Conservation (phyloP, 2,113 vertebrate genomes). For the Sinocyclocheilus maitianheensis region DNA sequence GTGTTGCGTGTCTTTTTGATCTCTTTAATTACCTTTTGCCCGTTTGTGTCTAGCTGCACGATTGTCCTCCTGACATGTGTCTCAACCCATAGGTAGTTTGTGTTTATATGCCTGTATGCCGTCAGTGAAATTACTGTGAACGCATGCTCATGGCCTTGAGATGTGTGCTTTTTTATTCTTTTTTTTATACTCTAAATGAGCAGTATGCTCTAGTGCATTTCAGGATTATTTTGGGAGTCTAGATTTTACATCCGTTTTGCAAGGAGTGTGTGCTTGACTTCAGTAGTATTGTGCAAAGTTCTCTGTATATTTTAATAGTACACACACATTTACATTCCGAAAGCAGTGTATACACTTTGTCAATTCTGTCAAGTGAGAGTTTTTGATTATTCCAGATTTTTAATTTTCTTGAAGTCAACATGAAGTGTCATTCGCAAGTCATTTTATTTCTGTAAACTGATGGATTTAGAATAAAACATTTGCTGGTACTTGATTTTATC, state of each 20-base stretch:
- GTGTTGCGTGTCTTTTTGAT: not conserved
- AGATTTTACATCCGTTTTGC: not conserved
- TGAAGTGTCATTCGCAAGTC: not conserved
- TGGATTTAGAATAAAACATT: not conserved
- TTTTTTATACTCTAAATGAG: not conserved
- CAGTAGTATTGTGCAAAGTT: conserved; percentile 17
- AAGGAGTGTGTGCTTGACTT: not conserved
- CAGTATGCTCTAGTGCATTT: not conserved
- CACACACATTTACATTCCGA: not conserved
- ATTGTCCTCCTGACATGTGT: not conserved
- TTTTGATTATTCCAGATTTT: not conserved
- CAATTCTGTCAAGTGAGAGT: not conserved
- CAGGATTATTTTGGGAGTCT: not conserved
- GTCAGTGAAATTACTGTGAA: conserved; percentile 8
- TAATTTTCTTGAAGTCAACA: not conserved
- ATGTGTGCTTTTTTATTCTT: not conserved
- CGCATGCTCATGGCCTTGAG: conserved; percentile 31
- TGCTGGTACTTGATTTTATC: not conserved
- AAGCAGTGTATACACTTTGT: not conserved
- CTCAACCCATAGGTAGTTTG: not conserved
- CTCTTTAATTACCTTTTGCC: conserved; percentile 24
- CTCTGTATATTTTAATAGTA: not conserved
- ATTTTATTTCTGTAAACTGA: not conserved
- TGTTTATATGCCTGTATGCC: not conserved
- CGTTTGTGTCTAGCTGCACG: not conserved